Percentiles rank a stretch among this genome's conserved stretches.
Evolutionary conservation across 2,888 invertebrate genomes (phyloP).

Genomic region (Eupithecia dodoneata): DNA sequence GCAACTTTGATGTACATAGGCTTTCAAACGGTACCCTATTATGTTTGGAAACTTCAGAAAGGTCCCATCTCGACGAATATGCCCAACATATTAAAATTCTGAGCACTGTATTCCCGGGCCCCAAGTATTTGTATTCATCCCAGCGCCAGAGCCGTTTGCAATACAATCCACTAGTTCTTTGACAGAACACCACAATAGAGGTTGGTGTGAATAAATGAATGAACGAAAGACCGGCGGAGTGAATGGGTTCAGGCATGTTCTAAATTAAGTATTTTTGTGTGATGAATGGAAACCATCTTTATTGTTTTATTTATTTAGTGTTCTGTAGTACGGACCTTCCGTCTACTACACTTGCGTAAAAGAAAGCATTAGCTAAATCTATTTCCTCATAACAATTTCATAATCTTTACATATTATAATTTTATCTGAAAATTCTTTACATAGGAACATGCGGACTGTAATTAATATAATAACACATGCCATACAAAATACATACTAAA

Average conservation of each 20-base stretch:
- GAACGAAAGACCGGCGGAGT: neutral
- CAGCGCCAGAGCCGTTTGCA: neutral
- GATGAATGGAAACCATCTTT: too few relatives aligned
- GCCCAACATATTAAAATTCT: constrained; percentile 11
- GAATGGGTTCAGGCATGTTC: constrained; percentile 9
- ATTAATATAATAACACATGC: too few relatives aligned
- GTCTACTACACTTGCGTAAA: too few relatives aligned
- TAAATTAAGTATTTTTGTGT: neutral
- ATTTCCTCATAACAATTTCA: too few relatives aligned
- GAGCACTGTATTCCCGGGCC: neutral
- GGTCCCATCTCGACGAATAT: neutral
- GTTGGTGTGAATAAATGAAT: constrained; percentile 2
- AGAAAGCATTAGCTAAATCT: too few relatives aligned
- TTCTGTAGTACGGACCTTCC: too few relatives aligned
- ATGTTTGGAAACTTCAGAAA: neutral
- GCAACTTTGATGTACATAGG: neutral
- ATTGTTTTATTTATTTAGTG: too few relatives aligned
- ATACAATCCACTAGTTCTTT: constrained; percentile 16
- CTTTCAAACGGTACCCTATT: neutral
- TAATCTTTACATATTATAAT: too few relatives aligned
- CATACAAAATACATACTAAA: too few relatives aligned
- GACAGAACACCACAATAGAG: constrained; percentile 15
- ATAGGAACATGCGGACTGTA: too few relatives aligned
- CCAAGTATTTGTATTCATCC: constrained; percentile 14
- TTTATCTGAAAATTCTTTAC: too few relatives aligned